A percentile compares a stretch with the other conserved stretches of the same genome.
Evolutionary conservation across 2,888 invertebrate genomes (phyloP).

Genomic region (Eupithecia insigniata): DNA sequence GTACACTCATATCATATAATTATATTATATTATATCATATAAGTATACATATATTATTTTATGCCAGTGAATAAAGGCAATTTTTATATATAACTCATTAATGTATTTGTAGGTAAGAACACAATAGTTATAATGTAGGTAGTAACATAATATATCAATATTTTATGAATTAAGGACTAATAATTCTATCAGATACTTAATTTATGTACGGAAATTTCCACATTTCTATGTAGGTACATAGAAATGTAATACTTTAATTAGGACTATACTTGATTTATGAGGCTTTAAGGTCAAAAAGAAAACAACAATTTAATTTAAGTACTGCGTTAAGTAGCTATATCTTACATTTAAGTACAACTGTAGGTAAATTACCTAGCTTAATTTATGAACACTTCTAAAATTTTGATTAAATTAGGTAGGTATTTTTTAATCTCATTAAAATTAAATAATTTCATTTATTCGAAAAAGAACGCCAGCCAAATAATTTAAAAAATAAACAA

Average conservation of each 20-base stretch:
- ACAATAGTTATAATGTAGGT: background rate
- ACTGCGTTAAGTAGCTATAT: background rate
- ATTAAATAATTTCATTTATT: slow-evolving; percentile 1
- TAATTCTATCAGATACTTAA: background rate
- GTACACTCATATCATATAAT: too few relatives aligned
- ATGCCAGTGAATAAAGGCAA: background rate
- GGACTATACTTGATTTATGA: background rate
- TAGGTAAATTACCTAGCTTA: background rate
- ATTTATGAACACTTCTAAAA: slow-evolving; percentile 11
- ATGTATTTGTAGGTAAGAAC: background rate
- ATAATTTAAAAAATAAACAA: background rate
- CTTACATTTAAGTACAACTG: slow-evolving; percentile 4
- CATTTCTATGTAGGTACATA: too few relatives aligned
- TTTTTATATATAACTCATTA: background rate
- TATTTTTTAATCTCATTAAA: background rate
- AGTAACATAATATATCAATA: background rate
- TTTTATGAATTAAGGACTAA: background rate
- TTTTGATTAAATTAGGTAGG: background rate
- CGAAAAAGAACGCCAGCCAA: slow-evolving; percentile 1
- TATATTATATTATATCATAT: too few relatives aligned
- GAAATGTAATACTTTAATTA: background rate
- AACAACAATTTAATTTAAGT: slow-evolving; percentile 4
- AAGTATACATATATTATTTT: too few relatives aligned
- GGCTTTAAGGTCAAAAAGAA: background rate
- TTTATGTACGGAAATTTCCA: background rate